Evolutionary conservation across 2,888 invertebrate genomes (phyloP), one percentile per base, ranked within the genome.

Genomic region (Ditula angustiorana): DNA sequence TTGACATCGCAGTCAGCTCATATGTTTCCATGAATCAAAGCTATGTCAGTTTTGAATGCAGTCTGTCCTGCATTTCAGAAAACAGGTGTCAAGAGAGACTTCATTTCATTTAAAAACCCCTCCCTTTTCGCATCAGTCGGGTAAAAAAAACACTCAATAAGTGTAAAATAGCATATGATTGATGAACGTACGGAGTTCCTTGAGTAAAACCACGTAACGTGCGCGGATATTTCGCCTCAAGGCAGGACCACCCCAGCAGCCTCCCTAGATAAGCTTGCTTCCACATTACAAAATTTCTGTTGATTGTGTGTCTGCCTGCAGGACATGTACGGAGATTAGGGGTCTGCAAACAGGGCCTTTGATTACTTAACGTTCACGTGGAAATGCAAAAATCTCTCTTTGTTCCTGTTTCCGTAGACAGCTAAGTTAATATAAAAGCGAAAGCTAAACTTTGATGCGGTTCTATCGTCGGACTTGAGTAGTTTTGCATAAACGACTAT

Each of bases 241-340:
- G 37, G 37, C 23, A 23, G 28, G 19, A 24, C 19, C 26, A 24
- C 46, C 35, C 19, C 26, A n/a, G n/a, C n/a, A n/a, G n/a, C 19
- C 26, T 44, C 37, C 24, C 21, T 37, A 37, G 35, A 47, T 47
- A 55, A 61, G 13, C 23, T 60, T 35, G 41, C 60, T 30, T 16
- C 49, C 26, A 49, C 30, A 41, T 41, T 50, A 41, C 56, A n/a
- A 55, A 46, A 49, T 55, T 37, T 21, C 47, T 49, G 24, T 24
- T 50, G 49, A 24, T 50, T 56, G 49, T 41, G 53, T 46, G 41
- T 61, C 24, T 55, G 56, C 56, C 56, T 50, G n/a, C 56, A 37
- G 56, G 62, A 49, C 56, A 57, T 49, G 41, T 60, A 30, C 41
- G 37, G 61, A 19, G 30, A 60, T 37, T 30, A 44, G 61, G 33